Percentiles rank a stretch among this genome's conserved stretches.
These are phyloP conservation scores for Takifugu flavidus DNA, from an alignment of 2,113 vertebrate genomes.

Conservation along the genomic window DNA sequence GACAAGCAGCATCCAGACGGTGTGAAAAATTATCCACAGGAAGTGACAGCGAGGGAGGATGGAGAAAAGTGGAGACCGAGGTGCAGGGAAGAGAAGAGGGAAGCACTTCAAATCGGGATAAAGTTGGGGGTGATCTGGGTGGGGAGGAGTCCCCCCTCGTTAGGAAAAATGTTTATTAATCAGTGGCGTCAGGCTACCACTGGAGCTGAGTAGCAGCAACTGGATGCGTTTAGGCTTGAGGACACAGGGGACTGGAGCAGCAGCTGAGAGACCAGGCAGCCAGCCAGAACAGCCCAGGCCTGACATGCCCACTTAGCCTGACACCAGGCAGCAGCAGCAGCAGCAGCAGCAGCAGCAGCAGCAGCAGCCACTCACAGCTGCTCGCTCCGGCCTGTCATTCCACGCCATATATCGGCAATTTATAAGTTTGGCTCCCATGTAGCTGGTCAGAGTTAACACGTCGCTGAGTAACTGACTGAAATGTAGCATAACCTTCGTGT, in stretches of 20 bases:
- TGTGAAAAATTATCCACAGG: slow-evolving; percentile 46
- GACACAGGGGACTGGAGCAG: slow-evolving; percentile 62
- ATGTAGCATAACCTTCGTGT: not conserved
- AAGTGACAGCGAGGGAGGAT: slow-evolving; percentile 43
- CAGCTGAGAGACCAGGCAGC: slow-evolving; percentile 67
- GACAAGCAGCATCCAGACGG: slow-evolving; percentile 48
- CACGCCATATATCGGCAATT: slow-evolving; percentile 25
- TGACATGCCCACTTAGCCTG: slow-evolving; percentile 66
- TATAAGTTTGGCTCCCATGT: slow-evolving; percentile 8
- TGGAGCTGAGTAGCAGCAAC: slow-evolving; percentile 64
- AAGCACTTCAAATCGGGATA: slow-evolving; percentile 14
- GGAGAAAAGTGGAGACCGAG: slow-evolving; percentile 37
- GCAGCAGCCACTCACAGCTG: slow-evolving; percentile 42
- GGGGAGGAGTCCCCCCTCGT: slow-evolving; percentile 40
- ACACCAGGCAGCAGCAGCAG: slow-evolving; percentile 54
- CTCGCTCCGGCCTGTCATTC: slow-evolving; percentile 26
- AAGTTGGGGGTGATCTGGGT: slow-evolving; percentile 9
- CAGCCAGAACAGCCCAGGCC: slow-evolving; percentile 60
- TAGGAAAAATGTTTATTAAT: slow-evolving; percentile 64
- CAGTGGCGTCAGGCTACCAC: slow-evolving; percentile 47
- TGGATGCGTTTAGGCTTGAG: slow-evolving; percentile 67
- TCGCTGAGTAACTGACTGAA: not conserved
- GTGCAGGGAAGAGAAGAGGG: slow-evolving; percentile 22
- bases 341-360: slow-evolving; percentile 19
- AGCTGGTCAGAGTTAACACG: slow-evolving; percentile 11